Conservation (phyloP, 1,140 invertebrate species). For the Camponotus vicinus region DNA sequence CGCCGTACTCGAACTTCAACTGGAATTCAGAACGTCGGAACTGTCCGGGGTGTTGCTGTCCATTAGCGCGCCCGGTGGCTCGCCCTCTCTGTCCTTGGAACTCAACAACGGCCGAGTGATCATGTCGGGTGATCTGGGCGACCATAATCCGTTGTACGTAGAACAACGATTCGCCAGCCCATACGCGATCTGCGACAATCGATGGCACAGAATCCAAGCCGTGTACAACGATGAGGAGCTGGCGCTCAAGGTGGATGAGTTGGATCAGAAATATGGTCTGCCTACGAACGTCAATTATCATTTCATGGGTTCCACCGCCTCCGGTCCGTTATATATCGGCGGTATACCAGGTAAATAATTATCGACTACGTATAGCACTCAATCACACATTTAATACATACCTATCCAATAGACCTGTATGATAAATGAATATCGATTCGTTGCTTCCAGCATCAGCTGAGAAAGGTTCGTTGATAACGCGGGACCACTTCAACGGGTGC, state of each 20-base stretch:
- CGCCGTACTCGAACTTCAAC: slow-evolving; percentile 89
- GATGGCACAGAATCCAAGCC: slow-evolving; percentile 94
- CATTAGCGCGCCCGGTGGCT: slow-evolving; percentile 88
- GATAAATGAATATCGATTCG: not conserved
- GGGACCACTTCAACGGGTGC: slow-evolving; percentile 96
- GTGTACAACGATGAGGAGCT: slow-evolving; percentile 90
- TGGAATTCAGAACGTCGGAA: slow-evolving; percentile 95
- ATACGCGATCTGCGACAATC: slow-evolving; percentile 93
- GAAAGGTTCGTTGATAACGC: slow-evolving; percentile 89
- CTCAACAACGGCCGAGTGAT: slow-evolving; percentile 92
- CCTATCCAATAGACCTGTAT: not conserved
- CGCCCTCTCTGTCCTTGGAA: slow-evolving; percentile 92
- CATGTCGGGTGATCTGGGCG: slow-evolving; percentile 90
- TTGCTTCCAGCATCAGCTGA: slow-evolving; percentile 88
- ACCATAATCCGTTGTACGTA: slow-evolving; percentile 87
- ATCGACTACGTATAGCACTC: not conserved
- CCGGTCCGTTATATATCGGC: slow-evolving; percentile 92
- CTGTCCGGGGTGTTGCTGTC: slow-evolving; percentile 93
- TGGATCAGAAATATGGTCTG: slow-evolving; percentile 86
- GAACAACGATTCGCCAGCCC: slow-evolving; percentile 88
- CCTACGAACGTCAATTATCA: slow-evolving; percentile 84
- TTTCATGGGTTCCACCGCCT: slow-evolving; percentile 76
- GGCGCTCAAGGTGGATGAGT: slow-evolving; percentile 91
- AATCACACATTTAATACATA: not conserved
- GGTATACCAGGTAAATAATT: slow-evolving; percentile 91